Evolutionary conservation across 2,797 vertebrate species (phyloP), one percentile per base, ranked within the genome.

Genomic region (Luscinia megarhynchos): DNA sequence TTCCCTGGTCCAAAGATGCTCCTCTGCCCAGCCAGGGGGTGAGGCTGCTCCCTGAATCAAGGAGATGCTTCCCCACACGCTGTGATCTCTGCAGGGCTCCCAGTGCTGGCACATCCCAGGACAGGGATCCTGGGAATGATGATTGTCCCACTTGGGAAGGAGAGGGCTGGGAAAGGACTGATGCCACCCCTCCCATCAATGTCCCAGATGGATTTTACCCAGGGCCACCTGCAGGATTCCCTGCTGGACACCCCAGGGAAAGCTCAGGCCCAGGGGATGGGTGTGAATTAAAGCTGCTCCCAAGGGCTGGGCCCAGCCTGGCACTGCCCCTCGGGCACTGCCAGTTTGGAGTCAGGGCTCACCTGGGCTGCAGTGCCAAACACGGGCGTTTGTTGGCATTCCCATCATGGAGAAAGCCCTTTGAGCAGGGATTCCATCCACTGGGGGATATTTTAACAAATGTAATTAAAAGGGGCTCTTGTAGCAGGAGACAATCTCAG

Each of bases 391-490:
- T 38, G 17, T 73, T 59, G 63, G 34, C 6, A 1, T 46, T 53
- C 34, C 48, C 73, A n/a, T 4, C 1, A 1, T 32, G 75, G 34
- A 62, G 63, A 77, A 80, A 41, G 30, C n/a, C 30, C 59, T 83
- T 12, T 1, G 69, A 84, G 46, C 4, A 36, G 69, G 50, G 92
- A 92, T 36, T 48, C 68, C 70, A 50, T 23, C 72, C 72, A 87
- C 90, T 74, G 45, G 4, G 41, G 94, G 87, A 50, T 72, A 85
- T 90, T 95, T 95, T 87, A 93, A 94, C 94, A 78, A 92, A 90
- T 90, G 96, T 85, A 96, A 97, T 97, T 97, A 97, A 96, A 95
- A 96, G 72, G 87, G 85, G 91, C 78, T 96, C 78, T 91, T 96
- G 96, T 91, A 95, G 94, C 92, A 84, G 78, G 91, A 96, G 95